A percentile compares a stretch with the other conserved stretches of the same genome.
These are phyloP conservation scores for Listrodromus nycthemerus DNA, from an alignment of 2,888 invertebrate species.

Conservation along the genomic window DNA sequence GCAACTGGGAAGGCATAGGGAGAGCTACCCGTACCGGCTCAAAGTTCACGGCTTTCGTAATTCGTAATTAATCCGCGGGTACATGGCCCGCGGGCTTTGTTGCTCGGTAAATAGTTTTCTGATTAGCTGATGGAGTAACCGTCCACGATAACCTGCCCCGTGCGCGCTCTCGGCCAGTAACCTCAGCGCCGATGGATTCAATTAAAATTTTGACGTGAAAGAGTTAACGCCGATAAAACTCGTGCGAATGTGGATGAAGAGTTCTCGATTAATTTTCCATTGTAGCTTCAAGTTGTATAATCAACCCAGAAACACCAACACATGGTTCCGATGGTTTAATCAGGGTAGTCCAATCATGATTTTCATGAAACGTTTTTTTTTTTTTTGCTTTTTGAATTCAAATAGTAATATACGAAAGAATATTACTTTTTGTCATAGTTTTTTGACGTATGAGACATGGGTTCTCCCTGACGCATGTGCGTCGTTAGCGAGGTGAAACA, in stretches of 20 bases:
- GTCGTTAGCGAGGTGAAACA: too few relatives aligned
- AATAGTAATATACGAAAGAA: too few relatives aligned
- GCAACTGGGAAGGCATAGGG: not conserved
- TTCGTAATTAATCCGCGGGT: slow-evolving; percentile 66
- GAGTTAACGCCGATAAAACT: slow-evolving; percentile 2
- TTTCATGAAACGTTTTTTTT: too few relatives aligned
- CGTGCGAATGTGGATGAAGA: not conserved
- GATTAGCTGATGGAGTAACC: slow-evolving; percentile 53
- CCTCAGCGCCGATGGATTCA: not conserved
- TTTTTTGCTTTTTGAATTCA: too few relatives aligned
- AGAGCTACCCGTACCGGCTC: slow-evolving; percentile 4
- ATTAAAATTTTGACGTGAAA: slow-evolving; percentile 42
- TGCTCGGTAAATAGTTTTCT: slow-evolving; percentile 64
- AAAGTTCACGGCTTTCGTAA: slow-evolving; percentile 63
- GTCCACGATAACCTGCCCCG: slow-evolving; percentile 11
- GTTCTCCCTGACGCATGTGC: too few relatives aligned
- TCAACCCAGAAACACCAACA: too few relatives aligned
- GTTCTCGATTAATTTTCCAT: not conserved
- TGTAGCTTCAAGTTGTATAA: not conserved
- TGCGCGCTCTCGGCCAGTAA: slow-evolving; percentile 11
- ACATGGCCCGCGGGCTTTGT: slow-evolving; percentile 56
- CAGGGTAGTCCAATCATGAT: too few relatives aligned
- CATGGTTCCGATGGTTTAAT: too few relatives aligned
- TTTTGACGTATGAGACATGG: too few relatives aligned
- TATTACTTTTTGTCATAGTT: too few relatives aligned